Percentiles rank a stretch among this genome's conserved stretches.
phyloP scores from a whole-genome alignment of 2,888 invertebrate species.

The Timandra comae region DNA sequence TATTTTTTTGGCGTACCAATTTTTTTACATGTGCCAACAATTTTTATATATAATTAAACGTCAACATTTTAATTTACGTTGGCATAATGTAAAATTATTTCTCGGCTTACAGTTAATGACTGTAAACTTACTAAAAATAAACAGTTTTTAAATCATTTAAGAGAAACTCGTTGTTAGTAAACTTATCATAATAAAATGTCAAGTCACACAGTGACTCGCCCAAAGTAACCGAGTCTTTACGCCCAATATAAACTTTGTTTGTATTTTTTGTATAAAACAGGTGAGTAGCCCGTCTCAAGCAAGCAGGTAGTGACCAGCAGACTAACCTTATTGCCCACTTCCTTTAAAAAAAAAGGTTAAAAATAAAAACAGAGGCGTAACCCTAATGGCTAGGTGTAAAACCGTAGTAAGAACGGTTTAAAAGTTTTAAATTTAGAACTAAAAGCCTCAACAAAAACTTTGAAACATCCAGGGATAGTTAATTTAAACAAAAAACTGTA shows the following conservation, averaged over 20 bases:
- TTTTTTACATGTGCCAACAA: conserved; percentile 13
- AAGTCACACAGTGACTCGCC: conserved; percentile 22
- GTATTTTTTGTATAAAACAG: conserved; percentile 65
- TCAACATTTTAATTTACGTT: conserved; percentile 36
- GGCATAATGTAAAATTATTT: too few relatives aligned
- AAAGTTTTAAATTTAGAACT: conserved; percentile 29
- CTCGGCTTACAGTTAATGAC: too few relatives aligned
- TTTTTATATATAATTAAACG: conserved; percentile 13
- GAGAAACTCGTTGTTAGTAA: too few relatives aligned
- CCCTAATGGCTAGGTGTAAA: conserved; percentile 48
- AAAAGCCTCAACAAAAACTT: conserved; percentile 18
- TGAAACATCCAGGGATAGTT: conserved; percentile 8
- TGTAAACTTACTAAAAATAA: too few relatives aligned
- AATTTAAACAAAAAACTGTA: conserved; percentile 15
- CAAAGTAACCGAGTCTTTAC: conserved; percentile 53
- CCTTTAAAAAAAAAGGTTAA: conserved; percentile 52
- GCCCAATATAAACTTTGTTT: conserved; percentile 37
- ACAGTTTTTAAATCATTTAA: too few relatives aligned
- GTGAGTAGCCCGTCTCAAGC: conserved; percentile 44
- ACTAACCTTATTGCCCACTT: conserved; percentile 58
- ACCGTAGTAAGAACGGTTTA: conserved; percentile 21
- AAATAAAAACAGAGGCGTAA: conserved; percentile 39
- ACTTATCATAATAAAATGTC: too few relatives aligned
- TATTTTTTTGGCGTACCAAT: conserved; percentile 12
- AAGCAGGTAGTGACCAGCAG: conserved; percentile 51